Conservation (phyloP, 2,888 invertebrate species). For the Cheilosia vulpina region DNA sequence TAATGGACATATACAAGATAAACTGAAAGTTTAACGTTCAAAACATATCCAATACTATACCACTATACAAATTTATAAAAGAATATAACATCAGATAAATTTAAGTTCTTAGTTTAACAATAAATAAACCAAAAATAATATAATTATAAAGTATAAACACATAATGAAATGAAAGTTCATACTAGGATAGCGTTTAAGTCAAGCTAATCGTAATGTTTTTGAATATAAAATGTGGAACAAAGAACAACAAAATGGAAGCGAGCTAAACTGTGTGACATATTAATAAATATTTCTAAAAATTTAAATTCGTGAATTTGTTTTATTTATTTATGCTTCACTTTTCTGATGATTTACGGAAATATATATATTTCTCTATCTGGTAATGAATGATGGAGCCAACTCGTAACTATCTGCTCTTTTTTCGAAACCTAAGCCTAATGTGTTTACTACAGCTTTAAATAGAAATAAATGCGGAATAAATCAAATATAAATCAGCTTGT, state of each 20-base stretch:
- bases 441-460: too few species aligned
- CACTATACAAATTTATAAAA: constrained; percentile 41
- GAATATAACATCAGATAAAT: constrained; percentile 22
- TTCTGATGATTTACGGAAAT: too few species aligned
- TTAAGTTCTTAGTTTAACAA: constrained; percentile 36
- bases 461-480: too few species aligned
- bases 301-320: background rate
- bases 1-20: constrained; percentile 6
- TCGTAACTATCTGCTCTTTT: too few species aligned
- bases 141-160: constrained; percentile 23
- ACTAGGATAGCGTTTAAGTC: constrained; percentile 37
- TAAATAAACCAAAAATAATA: constrained; percentile 63
- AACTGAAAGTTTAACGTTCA: constrained; percentile 30
- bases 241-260: constrained; percentile 7
- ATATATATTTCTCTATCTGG: too few species aligned
- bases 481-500: too few species aligned
- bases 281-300: constrained; percentile 68
- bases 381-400: too few species aligned
- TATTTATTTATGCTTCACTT: background rate
- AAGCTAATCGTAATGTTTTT: constrained; percentile 32
- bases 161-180: constrained; percentile 9
- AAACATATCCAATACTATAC: constrained; percentile 56
- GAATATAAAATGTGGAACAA: constrained; percentile 23
- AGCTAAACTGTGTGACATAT: constrained; percentile 48
- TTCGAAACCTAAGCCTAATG: too few species aligned